phyloP scores from a whole-genome alignment of 2,888 invertebrate species.

The Phalera bucephala region DNA sequence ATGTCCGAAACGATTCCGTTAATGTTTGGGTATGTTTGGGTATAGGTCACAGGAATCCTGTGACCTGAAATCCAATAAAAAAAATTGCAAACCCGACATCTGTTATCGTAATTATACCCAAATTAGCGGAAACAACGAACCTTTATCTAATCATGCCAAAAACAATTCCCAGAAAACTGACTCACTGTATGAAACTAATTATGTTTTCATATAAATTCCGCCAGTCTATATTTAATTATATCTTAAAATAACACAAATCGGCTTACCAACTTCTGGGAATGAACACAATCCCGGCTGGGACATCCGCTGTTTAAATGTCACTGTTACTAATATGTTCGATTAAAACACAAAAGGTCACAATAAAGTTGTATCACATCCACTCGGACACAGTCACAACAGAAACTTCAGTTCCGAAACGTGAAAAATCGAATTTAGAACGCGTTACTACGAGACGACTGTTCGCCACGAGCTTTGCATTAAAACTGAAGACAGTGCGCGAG shows the following conservation, averaged over 20 bases:
- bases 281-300: slow-evolving; percentile 47
- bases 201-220: slow-evolving; percentile 68
- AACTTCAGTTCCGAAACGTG: slow-evolving; percentile 36
- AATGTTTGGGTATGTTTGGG: no score
- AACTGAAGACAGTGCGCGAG: slow-evolving; percentile 56
- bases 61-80: no score
- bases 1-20: no score
- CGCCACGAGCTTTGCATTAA: slow-evolving; percentile 56
- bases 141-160: slow-evolving; percentile 34
- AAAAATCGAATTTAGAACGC: slow-evolving; percentile 34
- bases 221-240: slow-evolving; percentile 77
- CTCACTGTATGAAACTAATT: slow-evolving; percentile 71
- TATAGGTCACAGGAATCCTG: no score
- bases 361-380: slow-evolving; percentile 50
- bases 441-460: slow-evolving; percentile 39
- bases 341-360: slow-evolving; percentile 36
- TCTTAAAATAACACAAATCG: slow-evolving; percentile 74
- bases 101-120: slow-evolving; percentile 1
- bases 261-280: slow-evolving; percentile 70
- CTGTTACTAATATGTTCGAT: slow-evolving; percentile 22
- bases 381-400: slow-evolving; percentile 44
- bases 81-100: no score
- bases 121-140: slow-evolving; percentile 15
- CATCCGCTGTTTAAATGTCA: slow-evolving; percentile 43
- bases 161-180: slow-evolving; percentile 59